phyloP scores from a whole-genome alignment of 2,797 vertebrate species.

The Arnoldichthys spilopterus region DNA sequence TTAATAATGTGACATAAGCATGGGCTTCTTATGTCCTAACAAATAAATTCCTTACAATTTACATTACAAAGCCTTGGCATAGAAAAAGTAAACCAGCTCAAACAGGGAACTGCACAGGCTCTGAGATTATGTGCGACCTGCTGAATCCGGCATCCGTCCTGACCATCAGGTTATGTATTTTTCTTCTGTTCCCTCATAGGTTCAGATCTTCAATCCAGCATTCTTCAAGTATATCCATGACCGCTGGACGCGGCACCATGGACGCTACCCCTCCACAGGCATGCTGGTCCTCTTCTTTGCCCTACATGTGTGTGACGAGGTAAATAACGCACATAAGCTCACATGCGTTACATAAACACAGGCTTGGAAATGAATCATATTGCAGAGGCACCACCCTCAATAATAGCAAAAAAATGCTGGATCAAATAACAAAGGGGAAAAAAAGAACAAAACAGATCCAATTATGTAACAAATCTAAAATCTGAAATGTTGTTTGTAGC shows the following conservation, averaged over 20 bases:
- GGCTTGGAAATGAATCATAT: not conserved
- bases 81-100: too few relatives aligned
- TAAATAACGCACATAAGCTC: constrained; percentile 61
- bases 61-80: too few relatives aligned
- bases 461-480: not conserved
- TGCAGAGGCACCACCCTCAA: not conserved
- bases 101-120: too few relatives aligned
- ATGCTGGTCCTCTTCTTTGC: constrained; percentile 98
- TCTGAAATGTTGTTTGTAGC: too few relatives aligned
- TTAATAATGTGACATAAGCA: too few relatives aligned
- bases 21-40: too few relatives aligned
- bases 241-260: constrained; percentile 93
- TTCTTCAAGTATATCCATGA: constrained; percentile 99
- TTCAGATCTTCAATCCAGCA: constrained; percentile 98
- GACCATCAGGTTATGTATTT: not conserved
- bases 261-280: constrained; percentile 97
- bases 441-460: not conserved
- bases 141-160: too few relatives aligned
- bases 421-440: too few relatives aligned
- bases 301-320: constrained; percentile 96
- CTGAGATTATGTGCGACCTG: too few relatives aligned
- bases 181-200: constrained; percentile 70
- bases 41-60: too few relatives aligned
- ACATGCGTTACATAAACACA: not conserved
- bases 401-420: not conserved